phyloP scores from a whole-genome alignment of 2,797 vertebrate genomes.

The Scarus forsteni region DNA sequence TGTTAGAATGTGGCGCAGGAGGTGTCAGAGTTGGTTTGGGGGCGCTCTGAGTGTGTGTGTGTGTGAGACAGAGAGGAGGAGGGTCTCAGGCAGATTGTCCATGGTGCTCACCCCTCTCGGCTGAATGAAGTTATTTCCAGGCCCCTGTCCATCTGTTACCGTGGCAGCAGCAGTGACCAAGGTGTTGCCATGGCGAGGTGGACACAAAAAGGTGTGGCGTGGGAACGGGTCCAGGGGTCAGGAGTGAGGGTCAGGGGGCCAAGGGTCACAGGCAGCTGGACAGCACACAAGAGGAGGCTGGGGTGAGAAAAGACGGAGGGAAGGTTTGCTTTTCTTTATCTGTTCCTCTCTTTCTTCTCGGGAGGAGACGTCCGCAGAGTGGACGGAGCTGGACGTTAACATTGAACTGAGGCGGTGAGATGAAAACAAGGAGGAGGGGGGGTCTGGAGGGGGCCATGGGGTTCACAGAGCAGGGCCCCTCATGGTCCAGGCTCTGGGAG shows the following conservation, averaged over 20 bases:
- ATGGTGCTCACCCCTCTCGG: constrained; percentile 60
- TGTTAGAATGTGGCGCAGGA: constrained; percentile 66
- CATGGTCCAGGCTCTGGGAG: constrained; percentile 54
- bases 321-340: constrained; percentile 69
- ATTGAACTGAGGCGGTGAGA: constrained; percentile 82
- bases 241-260: constrained; percentile 84
- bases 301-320: constrained; percentile 84
- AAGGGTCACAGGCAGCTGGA: constrained; percentile 87
- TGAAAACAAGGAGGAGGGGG: constrained; percentile 53
- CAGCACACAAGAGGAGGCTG: constrained; percentile 84
- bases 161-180: constrained; percentile 83
- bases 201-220: constrained; percentile 88
- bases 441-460: constrained; percentile 24
- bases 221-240: constrained; percentile 88
- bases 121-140: constrained; percentile 86
- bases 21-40: constrained; percentile 64
- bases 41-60: constrained; percentile 40
- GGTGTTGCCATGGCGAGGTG: constrained; percentile 84
- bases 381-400: constrained; percentile 83
- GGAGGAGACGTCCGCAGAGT: constrained; percentile 66
- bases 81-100: constrained; percentile 73
- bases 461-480: constrained; percentile 60
- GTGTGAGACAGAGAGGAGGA: constrained; percentile 27
- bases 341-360: constrained; percentile 61
- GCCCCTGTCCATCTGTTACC: constrained; percentile 87